Base-by-base conservation (phyloP, 2,888 invertebrate species). In the Phyllotreta striolata region DNA sequence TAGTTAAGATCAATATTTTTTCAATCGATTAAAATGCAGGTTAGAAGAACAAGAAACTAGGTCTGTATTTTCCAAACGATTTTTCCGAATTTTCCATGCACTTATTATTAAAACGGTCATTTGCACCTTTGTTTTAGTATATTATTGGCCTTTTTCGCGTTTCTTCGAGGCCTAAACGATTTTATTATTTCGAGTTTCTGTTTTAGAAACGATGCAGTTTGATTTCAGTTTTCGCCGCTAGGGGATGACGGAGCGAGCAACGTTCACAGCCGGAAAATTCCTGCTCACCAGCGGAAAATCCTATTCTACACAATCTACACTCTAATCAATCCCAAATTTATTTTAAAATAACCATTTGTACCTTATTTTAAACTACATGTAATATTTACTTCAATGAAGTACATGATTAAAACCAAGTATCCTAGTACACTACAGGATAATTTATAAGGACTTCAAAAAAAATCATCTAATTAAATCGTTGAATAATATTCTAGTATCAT, bases 1-100 rank as follows among this genome's bases (percentile, higher is more conserved):
- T 57, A 66, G 67, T 66, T 61, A 66, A 70, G 74, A 79, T 78
- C 78, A 76, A 79, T 79, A 78, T 73, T 76, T 78, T 78, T 77
- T 73, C 70, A 75, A 79, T 79, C 79, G 78, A 79, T 79, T 73
- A 56, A 66, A 74, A 72, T 74, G 74, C 75, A 70, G 73, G 66
- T 69, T 64, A 66, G 64, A 64, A 46, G 59, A 66, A 58, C 62
- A 52, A 59, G 56, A 61, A 64, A 47, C 60, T 64, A 59, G 65
- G 65, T 58, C 56, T 60, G 46, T 58, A 39, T 39, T 63, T 63
- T 61, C 51, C 56, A 44, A 24, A 49, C 46, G 39, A 55, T 37
- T 61, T 66, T 56, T 51, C 56, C 72, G 70, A 66, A 67, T 12
- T 54, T 64, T 55, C 35, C 9, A 24, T 35, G 14, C 59, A 51